These are phyloP conservation scores for Montipora sp. DNA, from an alignment of 64 coral and sea anemone species.

Conservation along the genomic window DNA sequence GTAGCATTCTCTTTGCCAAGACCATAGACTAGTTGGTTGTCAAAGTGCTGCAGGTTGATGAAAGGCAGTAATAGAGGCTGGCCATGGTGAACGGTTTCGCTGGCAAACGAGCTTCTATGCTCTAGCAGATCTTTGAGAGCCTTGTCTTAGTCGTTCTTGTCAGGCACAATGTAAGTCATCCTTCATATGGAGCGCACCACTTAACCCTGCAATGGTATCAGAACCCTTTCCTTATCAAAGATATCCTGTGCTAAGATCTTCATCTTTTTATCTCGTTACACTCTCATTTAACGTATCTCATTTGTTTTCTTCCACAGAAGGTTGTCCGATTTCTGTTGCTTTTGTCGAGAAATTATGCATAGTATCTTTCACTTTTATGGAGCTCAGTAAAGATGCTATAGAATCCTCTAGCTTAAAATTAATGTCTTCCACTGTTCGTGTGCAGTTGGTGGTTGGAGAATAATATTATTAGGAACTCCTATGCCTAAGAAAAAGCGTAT, in stretches of 20 bases:
- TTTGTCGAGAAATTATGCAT: constrained; percentile 42
- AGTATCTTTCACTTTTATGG: constrained; percentile 65
- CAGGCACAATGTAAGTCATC: constrained; percentile 6
- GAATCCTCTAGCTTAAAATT: constrained; percentile 40
- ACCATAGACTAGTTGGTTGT: not conserved
- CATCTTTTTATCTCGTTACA: constrained; percentile 14
- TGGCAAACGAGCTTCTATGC: not conserved
- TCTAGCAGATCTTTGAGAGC: constrained; percentile 6
- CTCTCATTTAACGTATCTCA: constrained; percentile 14
- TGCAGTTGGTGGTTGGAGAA: constrained; percentile 11
- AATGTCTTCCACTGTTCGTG: constrained; percentile 37
- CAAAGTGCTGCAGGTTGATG: constrained; percentile 44
- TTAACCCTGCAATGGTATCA: not conserved
- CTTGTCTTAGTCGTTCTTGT: not conserved
- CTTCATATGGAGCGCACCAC: constrained; percentile 2
- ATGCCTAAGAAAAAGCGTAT: constrained; percentile 27
- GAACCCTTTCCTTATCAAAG: constrained; percentile 38
- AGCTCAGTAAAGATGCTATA: constrained; percentile 39
- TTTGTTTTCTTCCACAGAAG: constrained; percentile 46
- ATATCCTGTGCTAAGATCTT: constrained; percentile 56
- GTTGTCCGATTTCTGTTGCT: constrained; percentile 44
- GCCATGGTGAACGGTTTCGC: constrained; percentile 17
- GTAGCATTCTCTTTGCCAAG: constrained; percentile 18
- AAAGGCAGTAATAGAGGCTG: not conserved
- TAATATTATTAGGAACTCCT: constrained; percentile 22